Conservation (phyloP, 2,888 invertebrate species). For the Ophioninae sp. region DNA sequence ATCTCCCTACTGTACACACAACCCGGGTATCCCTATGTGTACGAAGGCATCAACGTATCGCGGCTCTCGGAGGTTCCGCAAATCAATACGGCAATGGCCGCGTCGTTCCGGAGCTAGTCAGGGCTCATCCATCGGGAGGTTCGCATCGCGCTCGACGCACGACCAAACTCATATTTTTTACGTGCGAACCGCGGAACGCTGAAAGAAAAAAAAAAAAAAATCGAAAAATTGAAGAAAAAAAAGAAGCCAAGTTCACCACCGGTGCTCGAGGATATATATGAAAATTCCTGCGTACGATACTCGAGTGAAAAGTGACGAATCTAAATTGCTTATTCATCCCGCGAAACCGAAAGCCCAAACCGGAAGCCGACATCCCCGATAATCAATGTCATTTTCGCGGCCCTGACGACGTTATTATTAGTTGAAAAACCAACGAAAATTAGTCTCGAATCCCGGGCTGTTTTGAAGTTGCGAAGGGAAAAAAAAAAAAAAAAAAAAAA, state of each 20-base stretch:
- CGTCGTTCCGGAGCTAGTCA: conserved; percentile 76
- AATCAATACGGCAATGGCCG: conserved; percentile 80
- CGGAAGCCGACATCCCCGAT: not conserved
- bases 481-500: conserved; percentile 14
- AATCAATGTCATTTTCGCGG: conserved; percentile 3
- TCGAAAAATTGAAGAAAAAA: not conserved
- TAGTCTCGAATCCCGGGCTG: not conserved
- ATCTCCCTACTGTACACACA: not conserved
- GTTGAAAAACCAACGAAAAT: not conserved
- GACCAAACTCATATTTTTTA: conserved; percentile 38
- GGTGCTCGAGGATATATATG: conserved; percentile 3
- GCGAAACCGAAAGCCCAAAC: not conserved
- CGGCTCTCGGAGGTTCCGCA: conserved; percentile 60
- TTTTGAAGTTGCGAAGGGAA: not conserved
- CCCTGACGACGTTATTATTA: conserved; percentile 22
- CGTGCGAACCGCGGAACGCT: conserved; percentile 6
- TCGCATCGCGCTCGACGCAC: conserved; percentile 66
- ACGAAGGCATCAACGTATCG: not conserved
- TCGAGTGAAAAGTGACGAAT: not conserved
- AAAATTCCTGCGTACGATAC: not conserved
- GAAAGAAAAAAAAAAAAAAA: conserved; percentile 3
- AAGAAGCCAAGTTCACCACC: conserved; percentile 21
- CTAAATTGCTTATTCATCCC: not conserved
- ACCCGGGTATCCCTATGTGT: not conserved
- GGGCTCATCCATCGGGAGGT: conserved; percentile 75